A percentile compares a stretch with the other conserved stretches of the same genome.
Conservation (phyloP, 2,888 invertebrate species). For the Drosophila mayaguana region DNA sequence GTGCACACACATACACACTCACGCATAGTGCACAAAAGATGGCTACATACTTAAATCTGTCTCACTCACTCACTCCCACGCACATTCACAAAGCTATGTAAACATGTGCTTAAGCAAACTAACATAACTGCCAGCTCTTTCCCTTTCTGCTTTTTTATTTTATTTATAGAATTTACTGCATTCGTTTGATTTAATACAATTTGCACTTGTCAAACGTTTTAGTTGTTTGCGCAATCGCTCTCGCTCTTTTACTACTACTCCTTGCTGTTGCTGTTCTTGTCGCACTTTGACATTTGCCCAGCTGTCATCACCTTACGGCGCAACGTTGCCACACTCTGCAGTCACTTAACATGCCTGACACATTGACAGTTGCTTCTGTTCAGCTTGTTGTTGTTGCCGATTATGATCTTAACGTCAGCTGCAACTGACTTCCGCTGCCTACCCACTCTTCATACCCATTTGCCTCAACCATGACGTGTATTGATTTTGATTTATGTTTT, state of each 20-base stretch:
- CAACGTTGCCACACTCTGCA: conserved; percentile 27
- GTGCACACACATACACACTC: background rate
- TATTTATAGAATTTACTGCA: conserved; percentile 7
- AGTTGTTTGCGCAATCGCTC: conserved; percentile 18
- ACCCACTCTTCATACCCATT: background rate
- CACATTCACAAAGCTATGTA: background rate
- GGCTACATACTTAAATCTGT: background rate
- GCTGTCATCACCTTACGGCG: conserved; percentile 11
- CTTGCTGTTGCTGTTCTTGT: conserved; percentile 1
- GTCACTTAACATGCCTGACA: conserved; percentile 33
- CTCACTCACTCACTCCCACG: background rate
- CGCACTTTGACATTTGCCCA: conserved; percentile 7
- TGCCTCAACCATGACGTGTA: background rate
- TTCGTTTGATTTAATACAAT: conserved; percentile 15
- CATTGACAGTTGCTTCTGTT: conserved; percentile 27
- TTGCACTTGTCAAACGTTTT: conserved; percentile 19
- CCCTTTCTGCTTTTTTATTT: background rate
- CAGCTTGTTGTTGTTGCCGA: conserved; percentile 12
- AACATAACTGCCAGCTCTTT: conserved; percentile 5
- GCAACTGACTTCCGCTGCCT: conserved; percentile 9
- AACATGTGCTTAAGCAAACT: conserved; percentile 4
- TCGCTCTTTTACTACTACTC: background rate
- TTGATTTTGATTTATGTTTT: conserved; percentile 40
- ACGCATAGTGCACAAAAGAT: conserved; percentile 9
- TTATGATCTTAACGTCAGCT: conserved; percentile 39